Evolutionary conservation across 2,113 vertebrate species (phyloP).

Genomic region (Sphaerodactylus townsendi): DNA sequence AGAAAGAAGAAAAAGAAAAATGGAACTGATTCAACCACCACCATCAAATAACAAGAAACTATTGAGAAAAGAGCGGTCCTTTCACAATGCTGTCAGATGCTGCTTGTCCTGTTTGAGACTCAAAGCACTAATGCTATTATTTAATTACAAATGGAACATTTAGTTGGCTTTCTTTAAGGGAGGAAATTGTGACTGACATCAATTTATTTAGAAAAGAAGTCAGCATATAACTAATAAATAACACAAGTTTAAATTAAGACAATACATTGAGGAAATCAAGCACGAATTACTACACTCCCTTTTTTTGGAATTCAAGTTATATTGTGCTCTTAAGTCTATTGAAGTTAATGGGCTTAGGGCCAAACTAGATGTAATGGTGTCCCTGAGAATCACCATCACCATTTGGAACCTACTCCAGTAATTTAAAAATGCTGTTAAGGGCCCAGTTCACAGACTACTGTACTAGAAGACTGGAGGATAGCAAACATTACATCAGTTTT

Average conservation of each 20-base stretch:
- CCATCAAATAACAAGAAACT: neutral
- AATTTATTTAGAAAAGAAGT: neutral
- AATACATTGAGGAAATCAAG: neutral
- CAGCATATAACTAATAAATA: neutral
- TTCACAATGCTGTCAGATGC: neutral
- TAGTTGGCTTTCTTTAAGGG: neutral
- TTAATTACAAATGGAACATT: neutral
- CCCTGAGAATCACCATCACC: too few species aligned
- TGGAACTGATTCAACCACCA: neutral
- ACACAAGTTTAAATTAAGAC: neutral
- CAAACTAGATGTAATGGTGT: too few species aligned
- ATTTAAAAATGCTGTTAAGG: too few species aligned
- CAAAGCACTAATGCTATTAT: neutral
- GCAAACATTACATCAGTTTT: too few species aligned
- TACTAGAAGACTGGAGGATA: too few species aligned
- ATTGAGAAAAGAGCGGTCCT: neutral
- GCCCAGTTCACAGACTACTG: too few species aligned
- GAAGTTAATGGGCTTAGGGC: too few species aligned
- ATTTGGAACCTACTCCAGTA: too few species aligned
- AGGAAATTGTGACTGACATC: neutral
- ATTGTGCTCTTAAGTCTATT: too few species aligned
- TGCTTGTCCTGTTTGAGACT: neutral
- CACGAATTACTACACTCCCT: neutral
- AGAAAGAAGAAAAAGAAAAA: neutral
- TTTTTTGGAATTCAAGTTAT: too few species aligned